These are phyloP conservation scores for Ophonus ardosiacus DNA, from an alignment of 2,888 invertebrate species.

Conservation along the genomic window DNA sequence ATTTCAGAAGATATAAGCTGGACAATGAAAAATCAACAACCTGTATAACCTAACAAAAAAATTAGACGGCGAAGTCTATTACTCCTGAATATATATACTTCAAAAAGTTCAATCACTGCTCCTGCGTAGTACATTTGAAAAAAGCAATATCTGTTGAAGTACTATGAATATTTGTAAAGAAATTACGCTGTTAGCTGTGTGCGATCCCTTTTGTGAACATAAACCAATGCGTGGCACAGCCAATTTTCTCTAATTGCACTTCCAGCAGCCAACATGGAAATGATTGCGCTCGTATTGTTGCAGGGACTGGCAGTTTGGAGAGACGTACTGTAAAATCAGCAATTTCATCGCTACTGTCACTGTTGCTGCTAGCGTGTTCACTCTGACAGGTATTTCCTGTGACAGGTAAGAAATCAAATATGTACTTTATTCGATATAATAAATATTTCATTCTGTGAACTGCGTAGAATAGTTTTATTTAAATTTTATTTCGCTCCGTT, in stretches of 20 bases:
- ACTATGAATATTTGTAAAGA: too few relatives aligned
- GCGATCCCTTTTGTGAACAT: background rate
- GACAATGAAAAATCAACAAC: too few relatives aligned
- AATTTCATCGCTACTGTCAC: constrained; percentile 95
- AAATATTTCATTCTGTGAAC: background rate
- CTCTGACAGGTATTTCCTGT: constrained; percentile 93
- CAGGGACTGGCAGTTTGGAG: constrained; percentile 94
- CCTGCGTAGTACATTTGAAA: too few relatives aligned
- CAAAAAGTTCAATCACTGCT: too few relatives aligned
- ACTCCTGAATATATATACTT: too few relatives aligned
- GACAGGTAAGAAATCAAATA: constrained; percentile 84
- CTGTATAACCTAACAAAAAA: too few relatives aligned
- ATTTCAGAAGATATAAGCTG: too few relatives aligned
- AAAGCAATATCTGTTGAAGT: too few relatives aligned
- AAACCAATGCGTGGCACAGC: background rate
- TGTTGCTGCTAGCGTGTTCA: constrained; percentile 95
- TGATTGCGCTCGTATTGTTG: constrained; percentile 70
- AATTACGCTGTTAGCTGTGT: background rate
- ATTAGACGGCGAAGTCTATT: too few relatives aligned
- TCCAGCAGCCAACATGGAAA: background rate
- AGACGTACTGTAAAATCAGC: constrained; percentile 91
- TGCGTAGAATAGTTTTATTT: too few relatives aligned
- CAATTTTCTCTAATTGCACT: constrained; percentile 8
- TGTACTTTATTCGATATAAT: background rate
- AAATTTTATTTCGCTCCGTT: too few relatives aligned